phyloP scores from a whole-genome alignment of 2,888 invertebrate species.

The Epiblema foenella region DNA sequence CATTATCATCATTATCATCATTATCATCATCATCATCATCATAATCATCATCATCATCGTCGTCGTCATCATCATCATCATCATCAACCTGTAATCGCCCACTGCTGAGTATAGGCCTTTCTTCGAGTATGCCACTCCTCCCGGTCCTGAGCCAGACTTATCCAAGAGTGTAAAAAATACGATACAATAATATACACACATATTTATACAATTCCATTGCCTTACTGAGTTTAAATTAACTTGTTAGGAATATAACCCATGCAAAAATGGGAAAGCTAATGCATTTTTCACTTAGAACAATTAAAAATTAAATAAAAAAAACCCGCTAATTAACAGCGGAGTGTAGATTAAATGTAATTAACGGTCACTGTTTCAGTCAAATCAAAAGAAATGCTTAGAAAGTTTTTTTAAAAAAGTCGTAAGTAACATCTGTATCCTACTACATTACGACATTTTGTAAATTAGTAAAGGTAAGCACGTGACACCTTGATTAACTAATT shows the following conservation, averaged over 20 bases:
- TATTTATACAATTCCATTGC: background rate
- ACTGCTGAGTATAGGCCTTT: too few relatives aligned
- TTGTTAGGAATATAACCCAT: background rate
- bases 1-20: too few relatives aligned
- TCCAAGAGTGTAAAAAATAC: too few relatives aligned
- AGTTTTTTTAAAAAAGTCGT: background rate
- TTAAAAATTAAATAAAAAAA: background rate
- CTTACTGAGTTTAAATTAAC: background rate
- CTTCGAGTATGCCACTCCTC: too few relatives aligned
- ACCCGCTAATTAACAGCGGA: background rate
- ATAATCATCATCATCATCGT: too few relatives aligned
- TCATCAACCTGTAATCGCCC: too few relatives aligned
- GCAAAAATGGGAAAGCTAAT: background rate
- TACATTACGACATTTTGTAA: background rate
- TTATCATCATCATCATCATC: too few relatives aligned
- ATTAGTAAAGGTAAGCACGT: slow-evolving; percentile 20
- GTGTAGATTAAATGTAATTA: slow-evolving; percentile 7
- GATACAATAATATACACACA: too few relatives aligned
- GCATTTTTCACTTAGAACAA: background rate
- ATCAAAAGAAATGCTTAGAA: slow-evolving; percentile 10
- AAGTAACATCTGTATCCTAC: background rate
- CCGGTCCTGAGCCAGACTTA: too few relatives aligned
- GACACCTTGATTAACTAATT: slow-evolving; percentile 52
- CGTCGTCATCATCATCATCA: too few relatives aligned
- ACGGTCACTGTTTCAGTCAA: background rate